Base-by-base conservation (phyloP, 2,888 invertebrate species). In the Blomia tropicalis region DNA sequence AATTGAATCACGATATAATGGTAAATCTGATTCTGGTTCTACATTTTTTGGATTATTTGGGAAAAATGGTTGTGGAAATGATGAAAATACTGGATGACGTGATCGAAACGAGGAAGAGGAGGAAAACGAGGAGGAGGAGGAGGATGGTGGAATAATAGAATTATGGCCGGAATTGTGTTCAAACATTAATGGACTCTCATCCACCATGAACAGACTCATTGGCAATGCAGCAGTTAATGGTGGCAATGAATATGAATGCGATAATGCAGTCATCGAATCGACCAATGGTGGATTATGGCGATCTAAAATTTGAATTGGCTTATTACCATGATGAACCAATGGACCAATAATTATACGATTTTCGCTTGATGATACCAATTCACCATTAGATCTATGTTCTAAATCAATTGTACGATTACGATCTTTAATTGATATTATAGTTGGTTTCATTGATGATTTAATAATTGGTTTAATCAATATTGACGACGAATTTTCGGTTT, bases 141-240 rank as follows among this genome's bases (percentile, higher is more conserved):
- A 17, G 17, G 7, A 17, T 36, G 36, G 7, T 36, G 36, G 36
- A 11, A 11, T 7, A 36, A 36, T 36, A 7, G 17, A 36, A 36
- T 47, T 7, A 25, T 47, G 23, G 41, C 14, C 14, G 41, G 41
- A 41, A 27, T 47, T 47, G 11, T 47, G 51, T 11, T 7, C n/a
- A n/a, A 7, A 14, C 56, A 56, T 23, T 27, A 14, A 25, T 2
- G 47, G 22, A 14, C 19, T 14, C 22, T 30, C n/a, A 7, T 56
- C 22, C 5, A 7, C 14, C 29, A 14, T 25, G 17, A 56, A 31
- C 14, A 27, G 29, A 36, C 23, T 11, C 56, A 56, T 56, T n/a
- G 56, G 56, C 56, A 56, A 25, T 31, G 56, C 56, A 25, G 56
- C 56, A 22, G 56, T 56, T 14, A 56, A 25, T 25, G 56, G 56